Conservation (phyloP, 2,113 vertebrate species). For the human region GRCh38 chr17:69198001-69198500, state of each 20-base stretch:
- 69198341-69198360: not conserved
- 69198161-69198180: not conserved
- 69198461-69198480: not conserved
- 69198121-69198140: not conserved
- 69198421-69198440: not conserved
- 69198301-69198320: not conserved
- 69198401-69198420: not conserved
- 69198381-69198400: not conserved
- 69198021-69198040: not conserved
- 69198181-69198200: not conserved
- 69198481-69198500: not conserved
- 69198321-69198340: not conserved
- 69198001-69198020: not conserved
- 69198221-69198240: not conserved
- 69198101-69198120: not conserved
- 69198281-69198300: not conserved
- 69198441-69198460: not conserved
- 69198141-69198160: not conserved
- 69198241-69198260: not conserved
- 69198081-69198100: not conserved
- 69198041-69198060: not conserved
- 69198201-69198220: not conserved
- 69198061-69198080: not conserved
- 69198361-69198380: not conserved
- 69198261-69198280: not conserved